Percentiles rank a stretch among this genome's conserved stretches.
These are phyloP conservation scores for Epirrita christyi DNA, from an alignment of 2,888 invertebrate genomes.

Conservation along the genomic window DNA sequence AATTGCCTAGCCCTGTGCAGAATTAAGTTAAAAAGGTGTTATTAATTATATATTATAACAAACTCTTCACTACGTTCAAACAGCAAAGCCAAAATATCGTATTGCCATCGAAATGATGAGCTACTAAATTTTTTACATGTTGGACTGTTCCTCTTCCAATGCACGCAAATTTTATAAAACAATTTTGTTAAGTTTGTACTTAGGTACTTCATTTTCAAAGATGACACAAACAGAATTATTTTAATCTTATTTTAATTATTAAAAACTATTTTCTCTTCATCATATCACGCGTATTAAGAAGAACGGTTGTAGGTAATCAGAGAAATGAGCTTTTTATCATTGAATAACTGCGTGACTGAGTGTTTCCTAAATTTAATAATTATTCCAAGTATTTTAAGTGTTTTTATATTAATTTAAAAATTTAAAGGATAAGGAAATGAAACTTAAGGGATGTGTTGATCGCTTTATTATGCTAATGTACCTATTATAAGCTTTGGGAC, in stretches of 20 bases:
- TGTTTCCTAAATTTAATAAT: slow-evolving; percentile 46
- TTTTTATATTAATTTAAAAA: slow-evolving; percentile 44
- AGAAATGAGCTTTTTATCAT: slow-evolving; percentile 57
- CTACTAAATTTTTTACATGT: too few species aligned
- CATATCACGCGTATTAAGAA: background rate
- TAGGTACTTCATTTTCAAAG: too few species aligned
- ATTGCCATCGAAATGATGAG: too few species aligned
- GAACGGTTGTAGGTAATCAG: slow-evolving; percentile 19
- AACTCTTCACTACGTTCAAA: too few species aligned
- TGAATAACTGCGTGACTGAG: slow-evolving; percentile 59
- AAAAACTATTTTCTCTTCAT: background rate
- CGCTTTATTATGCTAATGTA: slow-evolving; percentile 42
- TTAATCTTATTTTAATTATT: background rate
- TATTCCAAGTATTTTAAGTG: slow-evolving; percentile 41
- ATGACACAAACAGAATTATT: too few species aligned
- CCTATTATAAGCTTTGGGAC: slow-evolving; percentile 16
- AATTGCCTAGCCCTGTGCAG: too few species aligned
- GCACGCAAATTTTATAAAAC: too few species aligned
- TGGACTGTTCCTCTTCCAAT: too few species aligned
- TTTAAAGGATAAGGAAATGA: slow-evolving; percentile 13
- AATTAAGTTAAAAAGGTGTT: too few species aligned
- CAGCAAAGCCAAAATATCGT: too few species aligned
- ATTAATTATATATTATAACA: too few species aligned
- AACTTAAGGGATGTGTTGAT: slow-evolving; percentile 30
- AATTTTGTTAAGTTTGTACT: too few species aligned